Conservation (phyloP, 2,797 vertebrate species). For the Hybognathus amarus region DNA sequence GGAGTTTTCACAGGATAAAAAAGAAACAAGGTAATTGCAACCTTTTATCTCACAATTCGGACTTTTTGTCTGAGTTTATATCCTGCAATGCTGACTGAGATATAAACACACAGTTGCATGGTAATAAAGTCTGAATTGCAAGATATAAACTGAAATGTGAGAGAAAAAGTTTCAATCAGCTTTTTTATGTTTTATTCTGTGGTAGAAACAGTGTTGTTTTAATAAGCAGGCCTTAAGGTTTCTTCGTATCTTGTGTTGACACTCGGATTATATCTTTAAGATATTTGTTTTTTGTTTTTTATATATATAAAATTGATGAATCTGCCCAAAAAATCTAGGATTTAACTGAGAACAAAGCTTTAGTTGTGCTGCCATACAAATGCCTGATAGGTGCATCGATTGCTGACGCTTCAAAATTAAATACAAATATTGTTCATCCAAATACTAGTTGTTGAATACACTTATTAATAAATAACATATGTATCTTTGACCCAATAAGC, state of each 20-base stretch:
- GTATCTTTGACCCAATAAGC: background rate
- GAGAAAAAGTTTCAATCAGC: background rate
- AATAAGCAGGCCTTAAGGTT: background rate
- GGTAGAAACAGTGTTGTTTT: background rate
- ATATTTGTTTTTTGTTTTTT: background rate
- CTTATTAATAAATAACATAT: too few species aligned
- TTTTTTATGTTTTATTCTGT: background rate
- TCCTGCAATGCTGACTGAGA: background rate
- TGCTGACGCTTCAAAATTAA: background rate
- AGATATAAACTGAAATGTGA: background rate
- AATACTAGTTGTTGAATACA: background rate
- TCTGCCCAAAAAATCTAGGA: background rate
- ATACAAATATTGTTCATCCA: background rate
- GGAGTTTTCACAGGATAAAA: background rate
- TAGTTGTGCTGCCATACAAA: background rate
- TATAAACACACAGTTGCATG: rapidly evolving
- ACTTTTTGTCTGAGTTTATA: background rate
- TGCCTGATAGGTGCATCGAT: background rate
- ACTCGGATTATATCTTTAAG: background rate
- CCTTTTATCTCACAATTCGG: background rate
- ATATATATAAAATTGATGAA: background rate
- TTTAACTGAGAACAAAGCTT: background rate
- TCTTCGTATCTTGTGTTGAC: background rate
- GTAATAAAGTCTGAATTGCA: background rate
- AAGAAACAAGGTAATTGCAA: background rate